phyloP scores from a whole-genome alignment of 2,888 invertebrate species.

The Gastracanthus pulcherrimus region DNA sequence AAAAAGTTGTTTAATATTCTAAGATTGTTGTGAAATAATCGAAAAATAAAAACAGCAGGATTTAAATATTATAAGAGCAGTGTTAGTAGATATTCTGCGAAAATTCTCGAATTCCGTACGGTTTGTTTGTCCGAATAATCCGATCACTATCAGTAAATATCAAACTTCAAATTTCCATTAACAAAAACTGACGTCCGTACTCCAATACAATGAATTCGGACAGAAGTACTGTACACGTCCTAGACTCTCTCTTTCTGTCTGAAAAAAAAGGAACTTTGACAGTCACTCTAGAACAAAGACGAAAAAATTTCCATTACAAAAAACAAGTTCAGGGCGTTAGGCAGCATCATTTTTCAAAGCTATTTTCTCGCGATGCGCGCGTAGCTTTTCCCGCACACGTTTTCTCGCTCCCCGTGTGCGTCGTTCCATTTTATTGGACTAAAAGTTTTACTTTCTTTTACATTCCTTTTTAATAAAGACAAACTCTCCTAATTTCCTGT shows the following conservation, averaged over 20 bases:
- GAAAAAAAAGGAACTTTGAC: no score
- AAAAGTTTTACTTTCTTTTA: neutral
- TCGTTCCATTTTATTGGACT: neutral
- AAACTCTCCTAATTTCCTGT: neutral
- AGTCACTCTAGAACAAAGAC: constrained; percentile 9
- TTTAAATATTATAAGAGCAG: neutral
- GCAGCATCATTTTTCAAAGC: constrained; percentile 23
- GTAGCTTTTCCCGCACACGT: no score
- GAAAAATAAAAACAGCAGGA: neutral
- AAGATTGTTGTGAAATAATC: no score
- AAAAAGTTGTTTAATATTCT: no score
- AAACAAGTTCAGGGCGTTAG: neutral
- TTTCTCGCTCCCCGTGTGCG: neutral
- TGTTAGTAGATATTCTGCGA: no score
- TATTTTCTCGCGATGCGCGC: neutral
- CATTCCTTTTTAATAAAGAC: neutral
- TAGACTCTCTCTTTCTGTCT: neutral
- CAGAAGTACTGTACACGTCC: neutral
- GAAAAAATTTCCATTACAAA: constrained; percentile 3
- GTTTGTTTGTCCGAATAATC: neutral
- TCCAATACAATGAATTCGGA: neutral
- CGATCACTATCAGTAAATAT: neutral
- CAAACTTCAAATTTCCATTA: constrained; percentile 27
- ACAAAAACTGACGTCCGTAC: constrained; percentile 11
- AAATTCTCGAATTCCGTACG: neutral